Conservation (phyloP, 1,140 invertebrate species). For the Dendrolimus punctatus region DNA sequence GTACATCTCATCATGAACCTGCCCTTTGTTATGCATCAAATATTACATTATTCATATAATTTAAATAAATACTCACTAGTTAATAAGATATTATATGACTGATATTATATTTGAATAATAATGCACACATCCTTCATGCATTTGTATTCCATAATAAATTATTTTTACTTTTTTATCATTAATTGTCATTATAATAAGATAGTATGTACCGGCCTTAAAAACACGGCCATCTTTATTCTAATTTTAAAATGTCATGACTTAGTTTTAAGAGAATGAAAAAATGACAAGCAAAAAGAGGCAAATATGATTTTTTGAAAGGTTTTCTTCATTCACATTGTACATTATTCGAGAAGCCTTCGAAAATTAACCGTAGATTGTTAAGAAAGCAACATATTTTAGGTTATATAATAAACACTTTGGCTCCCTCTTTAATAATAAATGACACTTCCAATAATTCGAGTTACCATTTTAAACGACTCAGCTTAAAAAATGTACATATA, state of each 20-base stretch:
- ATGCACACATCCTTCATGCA: constrained; percentile 59
- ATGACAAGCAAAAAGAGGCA: constrained; percentile 69
- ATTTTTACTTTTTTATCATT: constrained; percentile 49
- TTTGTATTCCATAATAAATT: constrained; percentile 55
- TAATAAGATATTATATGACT: constrained; percentile 46
- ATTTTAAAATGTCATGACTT: constrained; percentile 3
- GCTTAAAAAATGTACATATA: constrained; percentile 51
- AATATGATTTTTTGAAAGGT: constrained; percentile 56
- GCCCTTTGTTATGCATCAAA: too few species aligned
- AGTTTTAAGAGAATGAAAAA: constrained; percentile 16
- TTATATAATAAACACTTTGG: constrained; percentile 22
- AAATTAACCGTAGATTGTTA: constrained; percentile 44
- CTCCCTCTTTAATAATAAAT: constrained; percentile 28
- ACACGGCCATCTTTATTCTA: neutral
- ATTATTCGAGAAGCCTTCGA: constrained; percentile 61
- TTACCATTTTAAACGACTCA: constrained; percentile 55
- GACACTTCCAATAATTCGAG: constrained; percentile 57
- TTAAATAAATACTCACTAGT: constrained; percentile 61
- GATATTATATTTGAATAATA: constrained; percentile 37
- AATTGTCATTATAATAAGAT: constrained; percentile 18
- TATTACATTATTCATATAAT: constrained; percentile 5
- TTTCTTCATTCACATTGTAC: constrained; percentile 51
- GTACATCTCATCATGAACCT: too few species aligned
- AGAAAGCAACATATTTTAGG: constrained; percentile 27
- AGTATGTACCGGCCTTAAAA: constrained; percentile 1